phyloP scores from a whole-genome alignment of 2,888 invertebrate species.

The Drosophila flavopinicola region DNA sequence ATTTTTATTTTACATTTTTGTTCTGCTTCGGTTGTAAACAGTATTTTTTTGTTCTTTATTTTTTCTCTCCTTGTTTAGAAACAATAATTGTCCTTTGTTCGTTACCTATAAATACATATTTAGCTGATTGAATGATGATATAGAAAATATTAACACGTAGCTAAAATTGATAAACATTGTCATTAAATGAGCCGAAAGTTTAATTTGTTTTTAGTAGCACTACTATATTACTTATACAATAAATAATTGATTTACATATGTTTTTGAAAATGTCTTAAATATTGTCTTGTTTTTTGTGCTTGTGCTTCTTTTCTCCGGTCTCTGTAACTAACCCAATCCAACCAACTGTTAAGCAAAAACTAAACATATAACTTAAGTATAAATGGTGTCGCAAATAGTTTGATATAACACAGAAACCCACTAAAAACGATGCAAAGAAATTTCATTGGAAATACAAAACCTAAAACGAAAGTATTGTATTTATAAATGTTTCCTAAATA shows the following conservation, averaged over 20 bases:
- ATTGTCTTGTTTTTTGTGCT: constrained; percentile 45
- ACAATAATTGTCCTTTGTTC: constrained; percentile 58
- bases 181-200: constrained; percentile 51
- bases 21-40: constrained; percentile 63
- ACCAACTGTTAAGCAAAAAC: constrained; percentile 22
- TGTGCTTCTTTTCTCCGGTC: constrained; percentile 11
- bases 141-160: constrained; percentile 50
- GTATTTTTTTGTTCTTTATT: constrained; percentile 60
- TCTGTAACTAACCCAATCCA: constrained; percentile 50
- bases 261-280: constrained; percentile 36
- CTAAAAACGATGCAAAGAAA: constrained; percentile 36
- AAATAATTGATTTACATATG: constrained; percentile 63
- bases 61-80: constrained; percentile 44
- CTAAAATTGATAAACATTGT: constrained; percentile 63
- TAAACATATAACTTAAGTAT: constrained; percentile 23
- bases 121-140: constrained; percentile 42
- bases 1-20: constrained; percentile 22
- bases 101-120: constrained; percentile 23
- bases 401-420: constrained; percentile 7
- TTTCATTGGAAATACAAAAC: constrained; percentile 37
- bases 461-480: constrained; percentile 69
- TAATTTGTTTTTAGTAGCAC: constrained; percentile 59
- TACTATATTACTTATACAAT: constrained; percentile 52
- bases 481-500: constrained; percentile 68
- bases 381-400: constrained; percentile 42